Conservation (phyloP, 2,888 invertebrate genomes). For the Coremacera marginata region DNA sequence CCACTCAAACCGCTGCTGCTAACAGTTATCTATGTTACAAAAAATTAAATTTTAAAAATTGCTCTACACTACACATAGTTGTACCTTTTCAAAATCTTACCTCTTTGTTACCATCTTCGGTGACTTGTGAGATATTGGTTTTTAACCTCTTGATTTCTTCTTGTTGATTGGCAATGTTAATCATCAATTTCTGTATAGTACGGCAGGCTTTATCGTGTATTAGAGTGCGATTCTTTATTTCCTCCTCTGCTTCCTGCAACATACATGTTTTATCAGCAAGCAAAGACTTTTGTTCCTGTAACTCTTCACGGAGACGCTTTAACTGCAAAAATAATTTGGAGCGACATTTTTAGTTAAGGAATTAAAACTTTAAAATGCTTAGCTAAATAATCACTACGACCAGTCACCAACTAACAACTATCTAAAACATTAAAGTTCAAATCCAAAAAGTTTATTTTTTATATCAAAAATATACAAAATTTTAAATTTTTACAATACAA, state of each 20-base stretch:
- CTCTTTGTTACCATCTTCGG: constrained; percentile 55
- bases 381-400: not conserved
- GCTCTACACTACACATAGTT: not conserved
- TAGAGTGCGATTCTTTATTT: constrained; percentile 58
- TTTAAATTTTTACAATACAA: constrained; percentile 8
- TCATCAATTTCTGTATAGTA: constrained; percentile 64
- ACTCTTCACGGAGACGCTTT: constrained; percentile 55
- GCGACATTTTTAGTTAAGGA: not conserved
- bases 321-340: constrained; percentile 36
- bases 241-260: constrained; percentile 62
- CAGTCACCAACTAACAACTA: not conserved
- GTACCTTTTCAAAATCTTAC: constrained; percentile 49
- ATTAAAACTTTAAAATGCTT: not conserved
- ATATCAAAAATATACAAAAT: constrained; percentile 6
- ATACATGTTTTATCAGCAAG: constrained; percentile 64
- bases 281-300: constrained; percentile 57
- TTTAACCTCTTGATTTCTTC: constrained; percentile 60
- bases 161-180: constrained; percentile 60
- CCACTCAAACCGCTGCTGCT: constrained; percentile 26
- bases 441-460: not conserved
- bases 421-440: not conserved
- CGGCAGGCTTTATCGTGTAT: constrained; percentile 64
- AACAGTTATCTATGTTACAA: not conserved
- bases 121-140: constrained; percentile 50
- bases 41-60: not conserved